These are phyloP conservation scores for Parascotia fuliginaria DNA, from an alignment of 2,888 invertebrate species.

Conservation along the genomic window DNA sequence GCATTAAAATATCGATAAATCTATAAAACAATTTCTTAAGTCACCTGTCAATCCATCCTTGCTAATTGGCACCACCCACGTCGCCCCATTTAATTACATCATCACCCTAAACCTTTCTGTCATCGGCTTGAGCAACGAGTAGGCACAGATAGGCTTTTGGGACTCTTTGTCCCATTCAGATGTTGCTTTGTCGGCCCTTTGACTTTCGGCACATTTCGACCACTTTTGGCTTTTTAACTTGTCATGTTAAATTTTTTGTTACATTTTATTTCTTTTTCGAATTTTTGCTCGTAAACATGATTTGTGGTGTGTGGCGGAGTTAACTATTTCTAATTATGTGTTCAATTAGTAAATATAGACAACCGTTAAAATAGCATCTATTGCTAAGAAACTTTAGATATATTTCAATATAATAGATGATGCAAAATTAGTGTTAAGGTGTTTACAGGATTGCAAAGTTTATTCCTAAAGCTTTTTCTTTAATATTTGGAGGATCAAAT, in stretches of 20 bases:
- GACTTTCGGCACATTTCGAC: background rate
- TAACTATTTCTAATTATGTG: too few species aligned
- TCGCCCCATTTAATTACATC: background rate
- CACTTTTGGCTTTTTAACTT: constrained; percentile 19
- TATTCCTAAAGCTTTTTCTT: too few species aligned
- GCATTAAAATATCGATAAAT: background rate
- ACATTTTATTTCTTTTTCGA: background rate
- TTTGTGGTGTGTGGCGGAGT: background rate
- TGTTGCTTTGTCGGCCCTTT: background rate
- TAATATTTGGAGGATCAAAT: too few species aligned
- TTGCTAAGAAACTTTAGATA: too few species aligned
- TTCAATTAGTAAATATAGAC: too few species aligned
- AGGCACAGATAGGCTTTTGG: background rate
- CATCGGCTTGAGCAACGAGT: background rate
- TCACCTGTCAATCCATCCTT: background rate
- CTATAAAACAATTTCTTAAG: background rate
- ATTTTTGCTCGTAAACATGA: background rate
- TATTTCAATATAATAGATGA: too few species aligned
- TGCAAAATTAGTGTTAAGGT: too few species aligned
- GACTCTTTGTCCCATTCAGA: background rate
- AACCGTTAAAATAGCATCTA: too few species aligned
- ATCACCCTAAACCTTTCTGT: constrained; percentile 16
- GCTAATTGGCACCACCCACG: constrained; percentile 22
- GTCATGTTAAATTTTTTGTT: background rate
- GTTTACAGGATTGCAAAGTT: too few species aligned